Base-by-base conservation (phyloP, 2,888 invertebrate genomes). In the Charanyca ferruginea region DNA sequence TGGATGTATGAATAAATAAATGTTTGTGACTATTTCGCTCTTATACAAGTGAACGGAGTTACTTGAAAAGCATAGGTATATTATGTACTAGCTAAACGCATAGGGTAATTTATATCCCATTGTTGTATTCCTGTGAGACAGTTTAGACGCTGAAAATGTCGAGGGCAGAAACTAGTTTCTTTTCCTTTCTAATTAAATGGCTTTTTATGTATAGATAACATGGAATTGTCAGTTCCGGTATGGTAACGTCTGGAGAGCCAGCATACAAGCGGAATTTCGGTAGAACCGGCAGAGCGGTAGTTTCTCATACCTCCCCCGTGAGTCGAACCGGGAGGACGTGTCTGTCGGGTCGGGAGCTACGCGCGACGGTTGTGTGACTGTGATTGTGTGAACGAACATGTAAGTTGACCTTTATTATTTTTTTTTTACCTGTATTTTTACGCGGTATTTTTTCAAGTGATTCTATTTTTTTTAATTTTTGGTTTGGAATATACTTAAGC, bases 291-390 rank as follows among this genome's bases (percentile, higher is more conserved):
- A 57, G 23, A 54, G 48, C 63, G 49, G 47, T 45, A 35, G 57
- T 77, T 54, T 78, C 49, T 77, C 81, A 85, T 80, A 84, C 82
- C 87, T 84, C 84, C 80, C 80, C 83, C 74, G 88, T 84, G 83
- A 70, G 77, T 73, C 77, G 80, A 69, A 76, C 64, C 72, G 84
- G 81, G 78, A 78, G 85, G 81, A 81, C 86, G 87, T 80, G 35
- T 60, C 69, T 69, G 22, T 54, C 22, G 44, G 5, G 32, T 47
- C 61, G 42, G 45, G 38, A 59, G 11, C 58, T 7, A 32, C 53
- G 52, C 69, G 75, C 65, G 67, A 51, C 53, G 60, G 45, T 58
- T 61, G 60, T 69, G 81, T 67, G 53, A 70, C 70, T 70, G 80
- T 81, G 73, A 73, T 67, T 77, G 74, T 69, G 73, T 80, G 72